phyloP scores from a whole-genome alignment of 1,140 invertebrate genomes.

The Neodiprion pinetum region DNA sequence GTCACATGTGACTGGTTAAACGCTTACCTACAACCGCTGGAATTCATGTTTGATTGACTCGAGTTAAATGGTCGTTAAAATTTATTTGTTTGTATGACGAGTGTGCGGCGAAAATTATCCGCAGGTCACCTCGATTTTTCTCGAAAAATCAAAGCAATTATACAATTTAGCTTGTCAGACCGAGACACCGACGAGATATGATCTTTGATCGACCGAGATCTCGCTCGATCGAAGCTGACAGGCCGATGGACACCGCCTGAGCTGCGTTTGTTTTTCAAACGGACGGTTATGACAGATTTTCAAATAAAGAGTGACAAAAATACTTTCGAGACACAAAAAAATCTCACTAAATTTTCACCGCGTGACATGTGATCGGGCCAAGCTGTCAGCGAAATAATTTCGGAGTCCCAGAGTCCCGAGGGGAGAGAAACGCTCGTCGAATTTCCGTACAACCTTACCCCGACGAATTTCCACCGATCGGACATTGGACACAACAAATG shows the following conservation, averaged over 20 bases:
- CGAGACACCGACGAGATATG: too few species aligned
- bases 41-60: too few species aligned
- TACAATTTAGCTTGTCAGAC: too few species aligned
- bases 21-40: too few species aligned
- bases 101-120: neutral
- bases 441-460: neutral
- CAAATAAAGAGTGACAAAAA: neutral
- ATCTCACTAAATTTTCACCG: neutral
- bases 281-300: neutral
- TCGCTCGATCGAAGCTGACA: neutral
- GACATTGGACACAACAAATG: neutral
- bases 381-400: neutral
- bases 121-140: too few species aligned
- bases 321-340: neutral
- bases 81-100: neutral
- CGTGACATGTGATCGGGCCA: neutral
- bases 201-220: neutral
- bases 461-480: neutral
- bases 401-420: neutral
- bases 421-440: neutral
- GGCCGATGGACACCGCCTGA: neutral
- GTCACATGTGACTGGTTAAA: too few species aligned
- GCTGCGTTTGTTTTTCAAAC: constrained; percentile 6
- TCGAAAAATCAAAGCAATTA: too few species aligned
- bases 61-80: neutral